phyloP scores from a whole-genome alignment of 2,113 vertebrate species.

The Gadus chalcogrammus region DNA sequence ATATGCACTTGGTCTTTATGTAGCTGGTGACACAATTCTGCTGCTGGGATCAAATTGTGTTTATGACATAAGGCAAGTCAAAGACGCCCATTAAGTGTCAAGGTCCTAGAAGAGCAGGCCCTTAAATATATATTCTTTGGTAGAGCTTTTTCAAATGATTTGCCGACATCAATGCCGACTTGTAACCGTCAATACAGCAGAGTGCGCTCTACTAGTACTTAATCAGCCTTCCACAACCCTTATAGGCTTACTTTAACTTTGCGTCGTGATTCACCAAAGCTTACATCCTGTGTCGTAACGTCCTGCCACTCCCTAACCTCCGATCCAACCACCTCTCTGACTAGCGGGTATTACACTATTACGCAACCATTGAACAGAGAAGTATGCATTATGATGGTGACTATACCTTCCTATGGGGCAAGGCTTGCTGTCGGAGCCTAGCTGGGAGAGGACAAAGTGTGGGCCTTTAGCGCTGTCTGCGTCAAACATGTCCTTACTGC shows the following conservation, averaged over 20 bases:
- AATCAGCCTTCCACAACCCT: slow-evolving; percentile 41
- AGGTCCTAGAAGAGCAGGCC: slow-evolving; percentile 6
- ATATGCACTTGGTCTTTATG: background rate
- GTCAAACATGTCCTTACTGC: slow-evolving; percentile 98
- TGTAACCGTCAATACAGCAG: slow-evolving; percentile 15
- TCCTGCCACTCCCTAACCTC: slow-evolving; percentile 51
- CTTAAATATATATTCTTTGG: too few species aligned
- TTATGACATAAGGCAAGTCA: slow-evolving; percentile 22
- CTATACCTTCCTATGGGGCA: slow-evolving; percentile 86
- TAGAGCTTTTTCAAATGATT: background rate
- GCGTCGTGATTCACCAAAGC: slow-evolving; percentile 58
- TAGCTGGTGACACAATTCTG: slow-evolving; percentile 8
- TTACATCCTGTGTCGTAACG: slow-evolving; percentile 51
- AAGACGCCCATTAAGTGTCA: slow-evolving; percentile 17
- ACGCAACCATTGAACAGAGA: too few species aligned
- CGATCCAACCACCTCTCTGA: slow-evolving; percentile 50
- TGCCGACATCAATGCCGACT: background rate
- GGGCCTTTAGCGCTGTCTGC: slow-evolving; percentile 99
- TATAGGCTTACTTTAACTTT: slow-evolving; percentile 61
- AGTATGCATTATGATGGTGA: too few species aligned
- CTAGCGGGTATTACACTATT: background rate
- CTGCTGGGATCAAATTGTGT: slow-evolving; percentile 19
- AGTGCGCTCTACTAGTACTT: slow-evolving; percentile 27
- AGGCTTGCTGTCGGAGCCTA: slow-evolving; percentile 90
- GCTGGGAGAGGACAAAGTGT: slow-evolving; percentile 98